phyloP scores from a whole-genome alignment of 2,888 invertebrate species.

The Podabrus alpinus region DNA sequence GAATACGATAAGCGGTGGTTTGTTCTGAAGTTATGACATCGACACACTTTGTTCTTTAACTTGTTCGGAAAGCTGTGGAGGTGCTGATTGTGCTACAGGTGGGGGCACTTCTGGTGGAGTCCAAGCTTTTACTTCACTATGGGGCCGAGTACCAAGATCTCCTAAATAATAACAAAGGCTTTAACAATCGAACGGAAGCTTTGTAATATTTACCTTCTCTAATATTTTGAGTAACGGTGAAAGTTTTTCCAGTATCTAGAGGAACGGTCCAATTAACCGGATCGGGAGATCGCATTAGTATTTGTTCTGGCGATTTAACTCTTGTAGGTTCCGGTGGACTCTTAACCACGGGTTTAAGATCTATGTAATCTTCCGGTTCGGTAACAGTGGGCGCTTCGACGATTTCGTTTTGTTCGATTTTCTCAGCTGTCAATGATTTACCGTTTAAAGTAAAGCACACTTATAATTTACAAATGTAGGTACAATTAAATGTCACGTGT shows the following conservation, averaged over 20 bases:
- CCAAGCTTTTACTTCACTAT: conserved; percentile 84
- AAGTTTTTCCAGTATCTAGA: conserved; percentile 89
- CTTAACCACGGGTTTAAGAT: conserved; percentile 78
- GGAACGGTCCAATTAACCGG: conserved; percentile 96
- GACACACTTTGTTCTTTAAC: conserved; percentile 60
- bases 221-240: conserved; percentile 91
- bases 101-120: conserved; percentile 66
- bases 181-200: background rate
- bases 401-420: conserved; percentile 41
- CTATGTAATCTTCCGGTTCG: conserved; percentile 49
- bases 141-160: conserved; percentile 81
- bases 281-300: conserved; percentile 90
- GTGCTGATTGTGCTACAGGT: conserved; percentile 70
- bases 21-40: conserved; percentile 50
- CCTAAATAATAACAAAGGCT: conserved; percentile 56
- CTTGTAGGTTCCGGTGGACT: conserved; percentile 92
- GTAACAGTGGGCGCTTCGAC: conserved; percentile 55
- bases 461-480: background rate
- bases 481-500: conserved; percentile 38
- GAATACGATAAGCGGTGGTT: conserved; percentile 54
- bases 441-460: conserved; percentile 9
- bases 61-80: conserved; percentile 67
- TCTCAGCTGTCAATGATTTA: conserved; percentile 26
- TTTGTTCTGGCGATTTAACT: conserved; percentile 91
- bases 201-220: conserved; percentile 64